phyloP scores from a whole-genome alignment of 1,140 invertebrate species.

The Neodiprion lecontei region DNA sequence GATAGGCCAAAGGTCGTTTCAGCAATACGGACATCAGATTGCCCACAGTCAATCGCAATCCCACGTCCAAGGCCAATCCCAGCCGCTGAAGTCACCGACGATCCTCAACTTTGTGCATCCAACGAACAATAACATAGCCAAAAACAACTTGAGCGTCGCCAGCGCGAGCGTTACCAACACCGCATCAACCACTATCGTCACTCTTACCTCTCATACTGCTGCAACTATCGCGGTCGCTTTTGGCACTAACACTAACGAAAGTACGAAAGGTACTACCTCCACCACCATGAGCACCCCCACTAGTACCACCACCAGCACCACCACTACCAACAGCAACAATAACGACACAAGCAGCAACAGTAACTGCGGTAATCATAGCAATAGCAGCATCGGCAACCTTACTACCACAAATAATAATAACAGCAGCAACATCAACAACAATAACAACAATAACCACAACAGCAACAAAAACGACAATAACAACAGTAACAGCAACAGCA shows the following conservation, averaged over 20 bases:
- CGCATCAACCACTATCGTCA: constrained; percentile 27
- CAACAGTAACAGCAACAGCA: constrained; percentile 44
- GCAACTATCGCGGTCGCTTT: not conserved
- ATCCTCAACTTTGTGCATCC: not conserved
- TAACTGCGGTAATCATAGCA: not conserved
- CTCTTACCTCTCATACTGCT: not conserved
- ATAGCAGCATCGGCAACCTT: not conserved
- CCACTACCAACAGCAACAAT: not conserved
- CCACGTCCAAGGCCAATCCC: constrained; percentile 58
- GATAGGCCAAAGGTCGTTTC: constrained; percentile 51
- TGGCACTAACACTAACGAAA: not conserved
- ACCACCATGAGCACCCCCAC: not conserved
- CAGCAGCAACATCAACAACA: not conserved
- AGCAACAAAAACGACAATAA: constrained; percentile 45
- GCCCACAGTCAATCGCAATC: constrained; percentile 59
- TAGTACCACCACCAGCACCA: not conserved
- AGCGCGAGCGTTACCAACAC: constrained; percentile 40
- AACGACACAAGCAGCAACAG: constrained; percentile 5
- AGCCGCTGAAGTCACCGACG: constrained; percentile 42
- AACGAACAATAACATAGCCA: constrained; percentile 30
- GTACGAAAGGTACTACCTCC: not conserved
- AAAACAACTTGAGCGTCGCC: constrained; percentile 45
- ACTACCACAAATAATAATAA: constrained; percentile 4
- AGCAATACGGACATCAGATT: constrained; percentile 57
- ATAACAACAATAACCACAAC: constrained; percentile 30